Percentiles rank a stretch among this genome's conserved stretches.
These are phyloP conservation scores for Aradus depressus DNA, from an alignment of 2,888 invertebrate species.

Conservation along the genomic window DNA sequence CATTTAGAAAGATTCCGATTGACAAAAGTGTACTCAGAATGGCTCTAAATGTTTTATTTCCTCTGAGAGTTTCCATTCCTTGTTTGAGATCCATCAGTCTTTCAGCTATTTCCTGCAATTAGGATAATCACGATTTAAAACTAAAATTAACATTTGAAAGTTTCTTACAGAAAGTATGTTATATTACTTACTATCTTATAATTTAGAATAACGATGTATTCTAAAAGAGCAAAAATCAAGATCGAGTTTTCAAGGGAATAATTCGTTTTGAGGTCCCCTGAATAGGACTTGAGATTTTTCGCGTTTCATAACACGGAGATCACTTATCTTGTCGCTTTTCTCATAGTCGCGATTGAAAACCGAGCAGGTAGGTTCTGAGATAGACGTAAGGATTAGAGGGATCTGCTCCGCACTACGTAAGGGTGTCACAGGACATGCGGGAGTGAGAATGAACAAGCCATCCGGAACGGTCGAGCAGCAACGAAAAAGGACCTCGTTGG, in stretches of 20 bases:
- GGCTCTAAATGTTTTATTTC: conserved; percentile 87
- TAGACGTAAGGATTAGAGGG: conserved; percentile 87
- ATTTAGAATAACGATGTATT: background rate
- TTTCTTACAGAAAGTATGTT: conserved; percentile 3
- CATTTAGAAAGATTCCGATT: conserved; percentile 48
- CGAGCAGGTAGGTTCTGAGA: conserved; percentile 88
- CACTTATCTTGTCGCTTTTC: conserved; percentile 70
- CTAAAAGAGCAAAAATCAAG: background rate
- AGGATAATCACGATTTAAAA: conserved; percentile 23
- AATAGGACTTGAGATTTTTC: background rate
- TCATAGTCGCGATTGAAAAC: conserved; percentile 98
- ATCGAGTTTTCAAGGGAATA: background rate
- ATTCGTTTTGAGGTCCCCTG: background rate
- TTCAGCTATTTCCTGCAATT: conserved; percentile 88
- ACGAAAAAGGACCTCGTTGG: too few species aligned
- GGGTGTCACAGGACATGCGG: conserved; percentile 78
- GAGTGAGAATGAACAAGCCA: too few species aligned
- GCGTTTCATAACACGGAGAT: background rate
- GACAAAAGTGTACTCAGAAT: conserved; percentile 87
- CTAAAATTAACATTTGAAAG: conserved; percentile 15
- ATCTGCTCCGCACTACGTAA: conserved; percentile 97
- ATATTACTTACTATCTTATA: background rate
- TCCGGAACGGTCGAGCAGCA: too few species aligned
- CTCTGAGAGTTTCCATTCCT: conserved; percentile 81
- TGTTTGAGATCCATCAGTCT: conserved; percentile 97